A percentile compares a stretch with the other conserved stretches of the same genome.
These are phyloP conservation scores for Xiphorhynchus erythropygius DNA, from an alignment of 2,797 vertebrate species.

Conservation along the genomic window DNA sequence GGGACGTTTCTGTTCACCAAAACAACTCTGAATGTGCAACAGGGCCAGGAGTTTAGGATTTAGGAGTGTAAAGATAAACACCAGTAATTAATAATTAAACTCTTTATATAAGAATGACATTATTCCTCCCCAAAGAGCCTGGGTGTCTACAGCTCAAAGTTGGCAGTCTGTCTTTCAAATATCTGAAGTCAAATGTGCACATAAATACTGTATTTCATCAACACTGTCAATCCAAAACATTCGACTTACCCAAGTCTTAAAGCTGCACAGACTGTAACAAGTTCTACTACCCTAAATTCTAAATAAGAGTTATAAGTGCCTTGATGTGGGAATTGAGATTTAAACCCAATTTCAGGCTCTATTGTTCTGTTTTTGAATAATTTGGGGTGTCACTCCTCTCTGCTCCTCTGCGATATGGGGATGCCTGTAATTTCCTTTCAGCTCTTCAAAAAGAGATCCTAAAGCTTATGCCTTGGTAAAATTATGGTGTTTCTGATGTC, in stretches of 20 bases:
- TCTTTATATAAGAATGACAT: slow-evolving; percentile 49
- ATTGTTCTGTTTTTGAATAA: neutral
- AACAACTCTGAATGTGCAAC: neutral
- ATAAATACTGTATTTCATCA: neutral
- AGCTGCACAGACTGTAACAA: neutral
- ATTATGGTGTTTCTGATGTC: neutral
- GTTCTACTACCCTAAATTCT: neutral
- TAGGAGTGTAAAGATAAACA: slow-evolving; percentile 34
- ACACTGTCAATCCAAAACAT: neutral
- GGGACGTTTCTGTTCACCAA: neutral
- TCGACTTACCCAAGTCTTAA: neutral
- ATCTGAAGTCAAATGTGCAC: neutral
- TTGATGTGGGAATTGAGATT: neutral
- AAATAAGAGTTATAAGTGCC: neutral
- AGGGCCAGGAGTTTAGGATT: neutral
- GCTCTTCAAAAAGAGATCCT: neutral
- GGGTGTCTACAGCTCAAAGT: slow-evolving; percentile 33
- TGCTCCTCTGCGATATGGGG: neutral
- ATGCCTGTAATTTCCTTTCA: neutral
- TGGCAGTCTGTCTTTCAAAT: slow-evolving; percentile 15
- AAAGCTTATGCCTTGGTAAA: accelerated
- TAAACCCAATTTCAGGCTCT: neutral
- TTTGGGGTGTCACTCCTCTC: neutral
- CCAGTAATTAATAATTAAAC: slow-evolving; percentile 23
- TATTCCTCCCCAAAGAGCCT: slow-evolving; percentile 34